A percentile compares a stretch with the other conserved stretches of the same genome.
These are phyloP conservation scores for Pristionchus fissidentatus DNA, from an alignment of 2,888 invertebrate genomes.

Conservation along the genomic window DNA sequence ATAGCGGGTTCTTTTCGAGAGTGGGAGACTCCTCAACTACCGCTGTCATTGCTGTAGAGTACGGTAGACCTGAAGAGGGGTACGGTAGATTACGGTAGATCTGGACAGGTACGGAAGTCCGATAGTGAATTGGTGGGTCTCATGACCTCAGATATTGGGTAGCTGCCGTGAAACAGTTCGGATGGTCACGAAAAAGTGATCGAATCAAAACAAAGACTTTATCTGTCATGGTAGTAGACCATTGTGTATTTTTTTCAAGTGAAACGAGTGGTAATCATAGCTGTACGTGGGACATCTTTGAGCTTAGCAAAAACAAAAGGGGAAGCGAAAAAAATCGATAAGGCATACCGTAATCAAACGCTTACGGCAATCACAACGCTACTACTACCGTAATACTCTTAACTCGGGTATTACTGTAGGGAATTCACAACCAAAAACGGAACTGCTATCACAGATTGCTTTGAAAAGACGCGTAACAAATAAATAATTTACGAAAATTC, in stretches of 20 bases:
- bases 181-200: background rate
- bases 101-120: background rate
- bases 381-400: background rate
- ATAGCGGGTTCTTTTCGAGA: conserved; percentile 20
- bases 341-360: too few relatives aligned
- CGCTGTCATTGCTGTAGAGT: background rate
- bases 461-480: conserved; percentile 9
- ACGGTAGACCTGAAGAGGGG: conserved; percentile 1
- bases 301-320: background rate
- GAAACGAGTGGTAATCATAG: conserved; percentile 20
- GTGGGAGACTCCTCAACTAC: conserved; percentile 3
- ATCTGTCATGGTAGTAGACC: background rate
- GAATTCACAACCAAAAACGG: conserved; percentile 19
- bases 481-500: background rate
- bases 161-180: conserved; percentile 4
- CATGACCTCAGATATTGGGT: background rate
- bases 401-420: conserved; percentile 5
- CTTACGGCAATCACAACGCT: conserved; percentile 23
- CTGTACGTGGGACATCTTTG: conserved; percentile 13
- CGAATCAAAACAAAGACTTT: background rate
- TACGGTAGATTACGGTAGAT: background rate
- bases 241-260: conserved; percentile 2
- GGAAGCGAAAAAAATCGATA: background rate
- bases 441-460: conserved; percentile 16
- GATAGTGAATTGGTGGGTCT: too few relatives aligned